Evolutionary conservation across 30 jellyfish, hydroid and myxozoan genomes (phyloP).

Genomic region (Cassiopea xamachana): DNA sequence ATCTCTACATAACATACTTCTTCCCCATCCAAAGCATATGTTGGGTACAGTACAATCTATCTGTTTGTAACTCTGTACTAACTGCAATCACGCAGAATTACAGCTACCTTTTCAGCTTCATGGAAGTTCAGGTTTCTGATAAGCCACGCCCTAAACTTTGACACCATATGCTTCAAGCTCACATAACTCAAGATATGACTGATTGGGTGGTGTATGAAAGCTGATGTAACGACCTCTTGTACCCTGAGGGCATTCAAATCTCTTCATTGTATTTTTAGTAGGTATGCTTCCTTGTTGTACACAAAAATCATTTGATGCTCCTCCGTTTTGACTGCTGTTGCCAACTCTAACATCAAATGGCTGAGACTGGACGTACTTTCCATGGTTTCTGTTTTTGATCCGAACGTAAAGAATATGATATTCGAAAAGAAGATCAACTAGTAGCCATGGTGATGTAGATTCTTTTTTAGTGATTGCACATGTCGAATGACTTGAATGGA

Average conservation of each 20-base stretch:
- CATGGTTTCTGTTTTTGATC: neutral
- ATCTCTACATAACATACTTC: no score
- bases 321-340: slow-evolving; percentile 1
- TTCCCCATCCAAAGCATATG: no score
- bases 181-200: neutral
- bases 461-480: neutral
- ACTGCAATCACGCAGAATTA: no score
- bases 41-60: no score
- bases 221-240: slow-evolving; percentile 20
- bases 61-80: no score
- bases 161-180: slow-evolving; percentile 8
- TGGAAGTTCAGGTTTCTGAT: no score
- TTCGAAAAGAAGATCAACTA: neutral
- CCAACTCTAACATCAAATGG: slow-evolving; percentile 46
- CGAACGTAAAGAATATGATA: neutral
- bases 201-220: neutral
- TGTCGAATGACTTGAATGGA: neutral
- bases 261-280: neutral
- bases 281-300: neutral
- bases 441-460: slow-evolving; percentile 3
- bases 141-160: no score
- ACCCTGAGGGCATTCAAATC: slow-evolving; percentile 4
- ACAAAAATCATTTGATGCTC: slow-evolving; percentile 8
- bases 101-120: no score
- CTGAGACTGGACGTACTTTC: neutral